Evolutionary conservation across 2,888 invertebrate genomes (phyloP).

Genomic region (Carpatolechia fugitivella): DNA sequence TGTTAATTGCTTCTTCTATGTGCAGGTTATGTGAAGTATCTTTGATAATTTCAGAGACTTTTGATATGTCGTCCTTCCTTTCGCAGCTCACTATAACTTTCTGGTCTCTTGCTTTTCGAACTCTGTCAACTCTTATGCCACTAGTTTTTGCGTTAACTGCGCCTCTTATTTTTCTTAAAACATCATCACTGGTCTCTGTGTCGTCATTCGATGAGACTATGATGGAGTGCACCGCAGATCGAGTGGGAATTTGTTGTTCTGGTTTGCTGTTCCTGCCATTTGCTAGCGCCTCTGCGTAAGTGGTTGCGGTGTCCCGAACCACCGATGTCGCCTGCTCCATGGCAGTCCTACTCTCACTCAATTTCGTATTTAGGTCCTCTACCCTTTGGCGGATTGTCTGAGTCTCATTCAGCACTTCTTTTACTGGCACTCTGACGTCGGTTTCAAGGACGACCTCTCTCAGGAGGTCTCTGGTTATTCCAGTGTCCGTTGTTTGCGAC

Average conservation of each 20-base stretch:
- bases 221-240: no score
- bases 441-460: neutral
- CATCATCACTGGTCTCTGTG: neutral
- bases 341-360: neutral
- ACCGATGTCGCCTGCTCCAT: neutral
- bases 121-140: neutral
- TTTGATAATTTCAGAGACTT: neutral
- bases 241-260: no score
- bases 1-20: neutral
- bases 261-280: no score
- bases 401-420: neutral
- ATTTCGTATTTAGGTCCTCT: neutral
- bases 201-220: neutral
- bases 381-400: neutral
- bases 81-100: slow-evolving; percentile 7
- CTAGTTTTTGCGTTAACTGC: slow-evolving; percentile 5
- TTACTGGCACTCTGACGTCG: neutral
- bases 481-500: neutral
- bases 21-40: neutral
- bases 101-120: slow-evolving; percentile 6
- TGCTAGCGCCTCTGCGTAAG: neutral
- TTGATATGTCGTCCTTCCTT: neutral
- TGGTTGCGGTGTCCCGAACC: neutral
- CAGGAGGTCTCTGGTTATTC: neutral
- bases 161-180: neutral